Evolutionary conservation across 2,113 vertebrate genomes (phyloP).

Genomic region (Dasyurus viverrinus): DNA sequence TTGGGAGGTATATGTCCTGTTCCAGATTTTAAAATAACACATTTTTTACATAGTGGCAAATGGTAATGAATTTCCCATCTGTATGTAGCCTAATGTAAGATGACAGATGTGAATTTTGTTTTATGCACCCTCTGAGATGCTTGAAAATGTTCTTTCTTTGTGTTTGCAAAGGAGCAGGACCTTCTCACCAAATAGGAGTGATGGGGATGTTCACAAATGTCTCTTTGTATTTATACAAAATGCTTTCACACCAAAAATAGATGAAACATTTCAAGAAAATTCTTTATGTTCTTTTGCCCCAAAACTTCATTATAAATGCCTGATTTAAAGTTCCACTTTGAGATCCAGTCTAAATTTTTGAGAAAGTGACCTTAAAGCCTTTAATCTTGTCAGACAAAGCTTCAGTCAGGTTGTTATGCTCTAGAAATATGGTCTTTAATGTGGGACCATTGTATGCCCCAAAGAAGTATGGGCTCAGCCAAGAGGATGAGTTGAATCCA

Average conservation of each 20-base stretch:
- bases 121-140: neutral
- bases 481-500: neutral
- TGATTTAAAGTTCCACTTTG: neutral
- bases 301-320: neutral
- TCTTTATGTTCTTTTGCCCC: neutral
- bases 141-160: neutral
- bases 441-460: neutral
- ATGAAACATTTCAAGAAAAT: neutral
- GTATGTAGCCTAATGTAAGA: neutral
- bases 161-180: neutral
- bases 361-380: no score
- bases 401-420: neutral
- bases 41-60: neutral
- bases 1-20: no score
- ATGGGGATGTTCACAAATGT: neutral
- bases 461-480: neutral
- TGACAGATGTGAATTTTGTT: neutral
- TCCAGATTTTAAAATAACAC: neutral
- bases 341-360: neutral
- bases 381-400: neutral
- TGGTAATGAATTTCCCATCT: neutral
- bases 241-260: neutral
- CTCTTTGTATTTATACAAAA: neutral
- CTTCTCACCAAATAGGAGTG: neutral
- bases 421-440: neutral